Percentiles rank a stretch among this genome's conserved stretches.
phyloP scores from a whole-genome alignment of 1,140 invertebrate species.

The Drosophila kepulauana region DNA sequence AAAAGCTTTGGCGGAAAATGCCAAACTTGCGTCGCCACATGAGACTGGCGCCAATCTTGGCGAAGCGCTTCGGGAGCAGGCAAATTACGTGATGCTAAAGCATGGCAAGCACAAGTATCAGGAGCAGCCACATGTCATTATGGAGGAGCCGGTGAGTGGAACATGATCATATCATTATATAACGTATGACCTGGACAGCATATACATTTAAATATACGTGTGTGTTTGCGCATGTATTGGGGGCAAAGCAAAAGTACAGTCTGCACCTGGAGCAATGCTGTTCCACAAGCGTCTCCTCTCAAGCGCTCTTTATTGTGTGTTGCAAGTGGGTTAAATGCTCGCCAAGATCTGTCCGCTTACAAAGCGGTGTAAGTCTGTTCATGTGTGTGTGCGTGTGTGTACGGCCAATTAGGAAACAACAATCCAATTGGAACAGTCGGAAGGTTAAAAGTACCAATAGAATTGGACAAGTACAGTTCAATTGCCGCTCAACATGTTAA shows the following conservation, averaged over 20 bases:
- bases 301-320: no score
- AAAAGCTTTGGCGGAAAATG: slow-evolving; percentile 85
- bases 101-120: slow-evolving; percentile 44
- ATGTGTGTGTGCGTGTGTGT: slow-evolving; percentile 2
- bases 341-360: slow-evolving; percentile 2
- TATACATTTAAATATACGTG: slow-evolving; percentile 31
- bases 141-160: slow-evolving; percentile 79
- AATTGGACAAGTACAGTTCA: neutral
- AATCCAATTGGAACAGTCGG: slow-evolving; percentile 21
- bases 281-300: neutral
- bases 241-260: slow-evolving; percentile 70
- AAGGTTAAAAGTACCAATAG: neutral
- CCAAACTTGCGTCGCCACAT: slow-evolving; percentile 83
- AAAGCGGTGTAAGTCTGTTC: neutral
- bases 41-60: slow-evolving; percentile 67
- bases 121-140: slow-evolving; percentile 63
- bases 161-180: slow-evolving; percentile 56
- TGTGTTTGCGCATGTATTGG: slow-evolving; percentile 41
- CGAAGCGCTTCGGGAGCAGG: slow-evolving; percentile 61
- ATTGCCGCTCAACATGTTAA: neutral
- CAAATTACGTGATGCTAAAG: slow-evolving; percentile 48
- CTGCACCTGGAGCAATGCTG: slow-evolving; percentile 48
- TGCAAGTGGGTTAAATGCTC: neutral
- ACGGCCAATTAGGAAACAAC: neutral
- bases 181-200: slow-evolving; percentile 31